phyloP scores from a whole-genome alignment of 2,113 vertebrate species.

The Pelvicachromis taeniatus region DNA sequence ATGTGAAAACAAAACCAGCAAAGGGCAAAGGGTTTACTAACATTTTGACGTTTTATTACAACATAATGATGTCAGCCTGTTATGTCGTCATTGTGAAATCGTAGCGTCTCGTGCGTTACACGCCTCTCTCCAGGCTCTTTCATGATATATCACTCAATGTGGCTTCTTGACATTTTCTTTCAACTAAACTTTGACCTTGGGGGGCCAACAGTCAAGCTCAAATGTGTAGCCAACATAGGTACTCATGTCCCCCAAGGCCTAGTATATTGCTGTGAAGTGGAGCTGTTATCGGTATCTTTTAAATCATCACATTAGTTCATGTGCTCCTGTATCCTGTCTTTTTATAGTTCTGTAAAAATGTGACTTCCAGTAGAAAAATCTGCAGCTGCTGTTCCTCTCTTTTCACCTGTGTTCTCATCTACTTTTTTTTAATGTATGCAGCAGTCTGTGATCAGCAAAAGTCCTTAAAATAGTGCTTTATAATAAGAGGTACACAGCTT shows the following conservation, averaged over 20 bases:
- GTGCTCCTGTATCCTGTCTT: not conserved
- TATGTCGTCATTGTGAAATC: not conserved
- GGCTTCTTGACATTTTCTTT: no score
- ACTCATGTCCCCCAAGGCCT: rapidly evolving
- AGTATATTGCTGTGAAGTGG: not conserved
- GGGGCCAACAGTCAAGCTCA: not conserved
- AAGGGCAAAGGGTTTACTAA: not conserved
- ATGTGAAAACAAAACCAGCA: not conserved
- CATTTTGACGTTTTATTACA: not conserved
- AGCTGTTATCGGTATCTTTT: not conserved
- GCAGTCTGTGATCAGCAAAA: not conserved
- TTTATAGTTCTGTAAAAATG: not conserved
- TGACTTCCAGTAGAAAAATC: not conserved
- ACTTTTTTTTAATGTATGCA: not conserved
- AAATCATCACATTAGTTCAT: not conserved
- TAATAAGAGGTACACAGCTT: not conserved
- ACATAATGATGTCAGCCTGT: not conserved
- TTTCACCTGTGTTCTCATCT: not conserved
- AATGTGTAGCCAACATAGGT: not conserved
- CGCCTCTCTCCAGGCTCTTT: no score
- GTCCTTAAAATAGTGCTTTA: not conserved
- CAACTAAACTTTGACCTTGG: no score
- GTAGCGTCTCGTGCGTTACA: rapidly evolving
- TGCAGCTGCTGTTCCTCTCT: not conserved
- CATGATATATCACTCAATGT: no score